Percentiles rank a stretch among this genome's conserved stretches.
phyloP scores from a whole-genome alignment of 1,140 invertebrate species.

The Drosophila nigromelanica region DNA sequence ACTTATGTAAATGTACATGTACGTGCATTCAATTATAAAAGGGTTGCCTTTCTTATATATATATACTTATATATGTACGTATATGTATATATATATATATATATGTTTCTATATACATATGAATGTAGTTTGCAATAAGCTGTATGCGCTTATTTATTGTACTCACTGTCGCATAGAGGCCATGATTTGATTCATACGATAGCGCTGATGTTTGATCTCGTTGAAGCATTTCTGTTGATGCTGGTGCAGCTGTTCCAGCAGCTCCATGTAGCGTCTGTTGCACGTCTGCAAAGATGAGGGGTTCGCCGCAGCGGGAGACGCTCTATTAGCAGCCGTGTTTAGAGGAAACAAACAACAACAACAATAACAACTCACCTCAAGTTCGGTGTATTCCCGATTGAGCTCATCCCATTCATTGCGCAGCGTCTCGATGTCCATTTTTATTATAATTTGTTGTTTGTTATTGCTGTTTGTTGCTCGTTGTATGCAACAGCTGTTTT shows the following conservation, averaged over 20 bases:
- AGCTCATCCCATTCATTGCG: slow-evolving; percentile 88
- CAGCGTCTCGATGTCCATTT: slow-evolving; percentile 74
- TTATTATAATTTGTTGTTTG: slow-evolving; percentile 10
- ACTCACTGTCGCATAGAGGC: slow-evolving; percentile 91
- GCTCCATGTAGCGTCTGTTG: slow-evolving; percentile 92
- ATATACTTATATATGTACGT: background rate
- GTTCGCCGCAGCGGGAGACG: too few relatives aligned
- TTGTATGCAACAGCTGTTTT: slow-evolving; percentile 70
- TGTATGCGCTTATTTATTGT: slow-evolving; percentile 14
- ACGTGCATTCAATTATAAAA: slow-evolving; percentile 2
- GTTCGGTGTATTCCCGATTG: slow-evolving; percentile 86
- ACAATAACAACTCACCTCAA: slow-evolving; percentile 85
- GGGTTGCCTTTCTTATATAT: slow-evolving; percentile 17
- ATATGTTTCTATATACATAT: background rate
- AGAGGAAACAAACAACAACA: slow-evolving; percentile 43
- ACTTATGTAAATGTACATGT: background rate
- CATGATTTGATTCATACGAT: slow-evolving; percentile 92
- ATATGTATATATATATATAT: too few relatives aligned
- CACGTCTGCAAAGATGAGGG: slow-evolving; percentile 84
- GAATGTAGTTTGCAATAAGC: background rate
- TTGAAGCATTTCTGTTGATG: slow-evolving; percentile 95
- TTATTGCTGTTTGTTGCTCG: slow-evolving; percentile 12
- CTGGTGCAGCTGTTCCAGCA: slow-evolving; percentile 92
- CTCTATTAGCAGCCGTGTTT: slow-evolving; percentile 54
- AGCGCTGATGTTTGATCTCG: slow-evolving; percentile 94